These are phyloP conservation scores for Tiliacea aurago DNA, from an alignment of 2,888 invertebrate genomes.

Conservation along the genomic window DNA sequence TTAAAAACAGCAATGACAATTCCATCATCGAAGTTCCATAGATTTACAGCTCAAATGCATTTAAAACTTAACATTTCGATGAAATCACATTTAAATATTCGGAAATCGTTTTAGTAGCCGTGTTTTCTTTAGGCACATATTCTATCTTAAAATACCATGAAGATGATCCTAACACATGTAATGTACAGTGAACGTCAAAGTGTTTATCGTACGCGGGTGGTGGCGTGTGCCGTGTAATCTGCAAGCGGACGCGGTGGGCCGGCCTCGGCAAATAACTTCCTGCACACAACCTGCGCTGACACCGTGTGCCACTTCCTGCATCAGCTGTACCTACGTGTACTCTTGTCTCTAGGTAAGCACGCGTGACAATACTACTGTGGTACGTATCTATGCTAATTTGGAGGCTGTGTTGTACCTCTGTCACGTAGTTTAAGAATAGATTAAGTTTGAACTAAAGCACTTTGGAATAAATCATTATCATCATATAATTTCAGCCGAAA, in stretches of 20 bases:
- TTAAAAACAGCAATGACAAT: too few species aligned
- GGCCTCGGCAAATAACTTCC: slow-evolving; percentile 84
- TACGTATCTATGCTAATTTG: background rate
- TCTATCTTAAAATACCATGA: background rate
- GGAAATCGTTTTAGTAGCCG: background rate
- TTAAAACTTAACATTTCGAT: too few species aligned
- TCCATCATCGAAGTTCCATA: too few species aligned
- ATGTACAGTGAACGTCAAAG: slow-evolving; percentile 41
- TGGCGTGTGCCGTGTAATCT: slow-evolving; percentile 74
- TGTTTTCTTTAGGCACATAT: background rate
- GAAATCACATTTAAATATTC: background rate
- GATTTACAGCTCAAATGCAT: too few species aligned
- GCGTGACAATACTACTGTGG: slow-evolving; percentile 15
- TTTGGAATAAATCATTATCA: too few species aligned
- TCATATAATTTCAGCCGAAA: too few species aligned
- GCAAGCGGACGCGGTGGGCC: slow-evolving; percentile 72
- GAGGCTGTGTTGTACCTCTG: background rate
- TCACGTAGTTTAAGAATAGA: background rate
- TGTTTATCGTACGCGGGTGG: slow-evolving; percentile 59
- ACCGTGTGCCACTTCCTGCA: slow-evolving; percentile 70
- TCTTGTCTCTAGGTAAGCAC: slow-evolving; percentile 26
- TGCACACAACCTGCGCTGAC: slow-evolving; percentile 61
- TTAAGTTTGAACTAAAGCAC: background rate
- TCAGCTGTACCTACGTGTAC: slow-evolving; percentile 45
- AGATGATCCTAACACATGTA: slow-evolving; percentile 6